These are phyloP conservation scores for Nasonia vitripennis DNA, from an alignment of 1,140 invertebrate genomes.

Conservation along the genomic window DNA sequence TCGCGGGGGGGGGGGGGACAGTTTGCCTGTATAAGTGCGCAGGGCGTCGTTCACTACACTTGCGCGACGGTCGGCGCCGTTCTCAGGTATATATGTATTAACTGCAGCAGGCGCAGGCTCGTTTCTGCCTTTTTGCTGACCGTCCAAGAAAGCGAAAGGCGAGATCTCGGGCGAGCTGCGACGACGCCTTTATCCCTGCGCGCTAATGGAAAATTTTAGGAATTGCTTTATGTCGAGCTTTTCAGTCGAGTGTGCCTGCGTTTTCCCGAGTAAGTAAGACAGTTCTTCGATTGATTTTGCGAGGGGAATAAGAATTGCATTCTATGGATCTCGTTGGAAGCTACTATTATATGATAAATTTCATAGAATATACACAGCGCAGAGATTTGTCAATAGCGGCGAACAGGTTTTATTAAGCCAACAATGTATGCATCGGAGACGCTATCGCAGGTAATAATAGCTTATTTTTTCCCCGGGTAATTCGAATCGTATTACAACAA, in stretches of 20 bases:
- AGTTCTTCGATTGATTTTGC: too few species aligned
- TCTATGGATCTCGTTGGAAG: too few species aligned
- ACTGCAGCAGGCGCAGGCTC: not conserved
- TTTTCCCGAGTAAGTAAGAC: too few species aligned
- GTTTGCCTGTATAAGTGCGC: not conserved
- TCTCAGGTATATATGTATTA: not conserved
- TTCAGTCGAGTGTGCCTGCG: too few species aligned
- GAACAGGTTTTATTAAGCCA: too few species aligned
- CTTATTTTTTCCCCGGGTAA: not conserved
- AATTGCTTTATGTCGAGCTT: not conserved
- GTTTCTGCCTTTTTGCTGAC: constrained; percentile 19
- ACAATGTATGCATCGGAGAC: not conserved
- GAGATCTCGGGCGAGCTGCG: not conserved
- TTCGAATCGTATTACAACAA: constrained; percentile 4
- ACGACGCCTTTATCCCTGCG: constrained; percentile 28
- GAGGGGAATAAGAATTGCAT: too few species aligned
- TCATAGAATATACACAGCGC: too few species aligned
- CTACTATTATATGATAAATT: too few species aligned
- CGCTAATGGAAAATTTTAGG: constrained; percentile 23
- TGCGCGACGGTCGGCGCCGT: not conserved
- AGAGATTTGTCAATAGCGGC: too few species aligned
- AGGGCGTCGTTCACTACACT: constrained; percentile 24
- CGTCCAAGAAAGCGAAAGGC: constrained; percentile 47
- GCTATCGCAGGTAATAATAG: not conserved
- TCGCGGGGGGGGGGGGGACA: too few species aligned